Conservation (phyloP, 2,113 vertebrate species). For the Sciurus niger region DNA sequence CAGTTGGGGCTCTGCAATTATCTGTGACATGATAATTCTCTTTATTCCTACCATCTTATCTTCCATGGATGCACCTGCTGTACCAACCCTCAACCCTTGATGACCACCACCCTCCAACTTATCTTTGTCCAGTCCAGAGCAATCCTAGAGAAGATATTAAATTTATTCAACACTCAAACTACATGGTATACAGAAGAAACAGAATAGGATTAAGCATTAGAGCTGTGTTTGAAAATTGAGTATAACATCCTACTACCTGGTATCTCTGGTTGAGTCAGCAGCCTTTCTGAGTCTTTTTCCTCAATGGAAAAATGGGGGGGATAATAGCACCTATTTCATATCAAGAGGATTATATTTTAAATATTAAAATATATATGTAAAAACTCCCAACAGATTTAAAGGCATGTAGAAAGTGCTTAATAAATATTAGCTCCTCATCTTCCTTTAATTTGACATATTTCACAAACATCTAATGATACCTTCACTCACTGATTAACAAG, state of each 20-base stretch:
- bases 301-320: conserved; percentile 26
- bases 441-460: conserved; percentile 50
- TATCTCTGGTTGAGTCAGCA: conserved; percentile 19
- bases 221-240: neutral
- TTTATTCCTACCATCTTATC: neutral
- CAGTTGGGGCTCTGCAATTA: neutral
- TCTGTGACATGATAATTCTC: neutral
- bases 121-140: neutral
- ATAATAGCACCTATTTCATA: neutral
- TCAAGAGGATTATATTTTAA: conserved; percentile 40
- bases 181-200: neutral
- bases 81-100: neutral
- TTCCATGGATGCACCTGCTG: conserved; percentile 7
- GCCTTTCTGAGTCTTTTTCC: conserved; percentile 18
- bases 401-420: neutral
- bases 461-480: neutral
- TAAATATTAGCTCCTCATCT: conserved; percentile 14
- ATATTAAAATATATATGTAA: conserved; percentile 54
- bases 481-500: neutral
- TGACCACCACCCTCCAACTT: neutral
- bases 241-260: neutral
- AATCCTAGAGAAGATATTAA: neutral
- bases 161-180: conserved; percentile 33
- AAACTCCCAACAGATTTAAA: neutral
- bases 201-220: conserved; percentile 43